Evolutionary conservation across 2,888 invertebrate genomes (phyloP), one percentile per base, ranked within the genome.

Genomic region (Drosophila neonasuta): DNA sequence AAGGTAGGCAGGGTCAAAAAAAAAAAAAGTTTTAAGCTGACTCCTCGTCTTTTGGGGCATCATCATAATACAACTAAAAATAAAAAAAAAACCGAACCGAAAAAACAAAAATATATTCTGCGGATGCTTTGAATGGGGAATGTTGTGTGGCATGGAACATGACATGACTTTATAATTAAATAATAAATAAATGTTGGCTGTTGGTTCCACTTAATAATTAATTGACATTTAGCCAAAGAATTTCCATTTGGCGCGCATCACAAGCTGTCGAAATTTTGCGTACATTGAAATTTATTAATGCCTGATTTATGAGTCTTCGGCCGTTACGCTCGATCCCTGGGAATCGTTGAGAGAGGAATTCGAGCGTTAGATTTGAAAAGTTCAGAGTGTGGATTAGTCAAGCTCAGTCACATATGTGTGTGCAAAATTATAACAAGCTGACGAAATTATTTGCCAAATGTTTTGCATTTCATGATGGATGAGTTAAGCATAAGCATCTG

Each of bases 211-310:
- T 71, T 79, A 71, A 83, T 82, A 87, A 82, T 74, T 86, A 87
- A 83, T 83, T 83, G 87, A 83, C 80, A 86, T 84, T 83, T 85
- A 71, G 70, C 65, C 59, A 74, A 85, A 85, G 86, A 80, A 79
- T 77, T 74, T 76, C 55, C 71, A 70, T 70, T 57, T 39, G 54
- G 39, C 29, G 42, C 55, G 30, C 39, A 41, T 57, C 59, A 60
- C 30, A 45, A 75, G 44, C 64, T 78, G 74, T 74, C 74, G 68
- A 72, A 74, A 73, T 78, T 70, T 70, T 68, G 71, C 67, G 51
- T 66, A 74, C 44, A 78, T 77, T 82, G 51, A 71, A 78, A 82
- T 87, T 86, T 74, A 77, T 80, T 73, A 84, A 73, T 84, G 72
- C 30, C 58, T 83, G 83, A 86, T 86, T 83, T 83, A 83, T 83